Percentiles rank a stretch among this genome's conserved stretches.
Evolutionary conservation across 2,797 vertebrate genomes (phyloP).

Genomic region (Chromobotia macracanthus): DNA sequence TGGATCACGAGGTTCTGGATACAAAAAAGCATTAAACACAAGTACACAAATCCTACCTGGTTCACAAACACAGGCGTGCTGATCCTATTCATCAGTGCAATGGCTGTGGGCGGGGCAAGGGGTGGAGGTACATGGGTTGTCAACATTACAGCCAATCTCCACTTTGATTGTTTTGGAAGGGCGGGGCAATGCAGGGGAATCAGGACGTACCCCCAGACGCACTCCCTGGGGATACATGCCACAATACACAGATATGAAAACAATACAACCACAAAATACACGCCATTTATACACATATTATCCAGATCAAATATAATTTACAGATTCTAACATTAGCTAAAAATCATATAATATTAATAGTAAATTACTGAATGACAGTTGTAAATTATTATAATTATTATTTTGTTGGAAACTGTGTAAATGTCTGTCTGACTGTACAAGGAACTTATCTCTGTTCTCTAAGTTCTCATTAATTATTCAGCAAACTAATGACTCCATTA

Average conservation of each 20-base stretch:
- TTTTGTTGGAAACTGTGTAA: too few species aligned
- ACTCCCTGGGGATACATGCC: slow-evolving; percentile 80
- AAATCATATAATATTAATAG: not conserved
- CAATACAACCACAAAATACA: slow-evolving; percentile 1
- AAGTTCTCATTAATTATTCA: slow-evolving; percentile 45
- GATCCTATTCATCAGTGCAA: slow-evolving; percentile 91
- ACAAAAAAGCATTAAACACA: too few species aligned
- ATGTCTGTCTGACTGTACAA: not conserved
- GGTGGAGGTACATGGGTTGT: slow-evolving; percentile 84
- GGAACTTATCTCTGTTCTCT: slow-evolving; percentile 27
- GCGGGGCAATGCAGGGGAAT: slow-evolving; percentile 80
- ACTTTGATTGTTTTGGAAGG: slow-evolving; percentile 85
- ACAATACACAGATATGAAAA: not conserved
- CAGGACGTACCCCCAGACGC: slow-evolving; percentile 85
- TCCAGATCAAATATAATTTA: not conserved
- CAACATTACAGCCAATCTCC: slow-evolving; percentile 86
- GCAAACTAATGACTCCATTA: slow-evolving; percentile 37
- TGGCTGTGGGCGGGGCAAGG: slow-evolving; percentile 87
- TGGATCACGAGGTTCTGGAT: too few species aligned
- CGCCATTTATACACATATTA: slow-evolving; percentile 2
- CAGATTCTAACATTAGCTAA: not conserved
- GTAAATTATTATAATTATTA: too few species aligned
- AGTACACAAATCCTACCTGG: slow-evolving; percentile 78
- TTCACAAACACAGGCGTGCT: slow-evolving; percentile 86
- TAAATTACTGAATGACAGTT: too few species aligned